Percentiles rank a stretch among this genome's conserved stretches.
Conservation (phyloP, 2,888 invertebrate species). For the Blera fallax region DNA sequence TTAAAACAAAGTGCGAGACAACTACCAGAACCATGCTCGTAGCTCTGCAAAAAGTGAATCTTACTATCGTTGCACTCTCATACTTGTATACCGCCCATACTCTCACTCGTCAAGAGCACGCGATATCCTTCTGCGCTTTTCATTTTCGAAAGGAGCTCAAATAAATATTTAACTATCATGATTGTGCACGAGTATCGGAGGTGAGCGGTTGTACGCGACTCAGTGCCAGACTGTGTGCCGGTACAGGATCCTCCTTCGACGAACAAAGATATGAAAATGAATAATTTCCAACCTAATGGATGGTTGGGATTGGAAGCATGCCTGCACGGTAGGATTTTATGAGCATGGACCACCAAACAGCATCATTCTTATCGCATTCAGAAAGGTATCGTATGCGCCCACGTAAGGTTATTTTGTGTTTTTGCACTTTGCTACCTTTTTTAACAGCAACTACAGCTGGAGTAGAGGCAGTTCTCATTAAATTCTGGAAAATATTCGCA, state of each 20-base stretch:
- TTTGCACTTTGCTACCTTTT: background rate
- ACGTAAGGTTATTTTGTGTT: slow-evolving; percentile 26
- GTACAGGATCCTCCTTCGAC: slow-evolving; percentile 12
- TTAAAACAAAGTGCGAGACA: slow-evolving; percentile 48
- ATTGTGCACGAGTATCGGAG: slow-evolving; percentile 38
- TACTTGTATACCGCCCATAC: background rate
- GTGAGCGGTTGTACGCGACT: background rate
- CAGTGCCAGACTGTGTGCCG: background rate
- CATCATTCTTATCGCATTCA: slow-evolving; percentile 16
- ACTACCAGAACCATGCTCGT: background rate
- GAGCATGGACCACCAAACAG: background rate
- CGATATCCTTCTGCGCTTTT: slow-evolving; percentile 48
- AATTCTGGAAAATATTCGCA: slow-evolving; percentile 23
- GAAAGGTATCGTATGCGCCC: background rate
- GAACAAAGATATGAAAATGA: slow-evolving; percentile 53
- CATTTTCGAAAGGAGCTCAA: slow-evolving; percentile 59
- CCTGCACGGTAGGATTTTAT: slow-evolving; percentile 9
- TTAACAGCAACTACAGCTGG: background rate
- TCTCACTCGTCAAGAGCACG: slow-evolving; percentile 23
- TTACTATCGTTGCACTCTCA: slow-evolving; percentile 25
- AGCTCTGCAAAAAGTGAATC: slow-evolving; percentile 42
- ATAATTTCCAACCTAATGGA: slow-evolving; percentile 52
- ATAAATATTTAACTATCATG: slow-evolving; percentile 70
- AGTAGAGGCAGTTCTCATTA: slow-evolving; percentile 39
- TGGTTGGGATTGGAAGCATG: slow-evolving; percentile 15